A percentile compares a stretch with the other conserved stretches of the same genome.
Evolutionary conservation across 64 coral and sea anemone species (phyloP).

Genomic region (Acropora tenuis): DNA sequence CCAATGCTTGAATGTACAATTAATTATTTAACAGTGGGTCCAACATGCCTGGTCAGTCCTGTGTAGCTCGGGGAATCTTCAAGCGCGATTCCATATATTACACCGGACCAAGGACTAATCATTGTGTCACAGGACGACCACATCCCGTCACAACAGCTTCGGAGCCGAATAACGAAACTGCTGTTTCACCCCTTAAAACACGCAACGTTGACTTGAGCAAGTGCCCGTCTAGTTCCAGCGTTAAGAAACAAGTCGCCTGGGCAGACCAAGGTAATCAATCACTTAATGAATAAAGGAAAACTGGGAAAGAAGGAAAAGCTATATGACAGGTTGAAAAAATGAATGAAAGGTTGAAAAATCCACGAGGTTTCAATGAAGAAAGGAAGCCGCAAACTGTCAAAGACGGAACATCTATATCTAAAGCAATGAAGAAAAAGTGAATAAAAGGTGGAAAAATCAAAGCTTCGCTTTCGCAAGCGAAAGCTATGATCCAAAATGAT

Average conservation of each 20-base stretch:
- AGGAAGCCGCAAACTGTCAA: no score
- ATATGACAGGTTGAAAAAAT: no score
- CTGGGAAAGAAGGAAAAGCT: neutral
- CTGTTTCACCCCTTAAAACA: neutral
- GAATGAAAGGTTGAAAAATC: no score
- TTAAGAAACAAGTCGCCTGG: constrained; percentile 75
- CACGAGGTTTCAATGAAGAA: no score
- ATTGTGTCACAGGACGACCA: neutral
- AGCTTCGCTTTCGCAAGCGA: no score
- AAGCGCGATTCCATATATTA: constrained; percentile 71
- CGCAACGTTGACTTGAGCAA: constrained; percentile 1
- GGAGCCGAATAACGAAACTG: neutral
- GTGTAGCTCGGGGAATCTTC: neutral
- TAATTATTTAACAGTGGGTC: neutral
- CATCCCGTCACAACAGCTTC: neutral
- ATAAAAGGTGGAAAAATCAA: no score
- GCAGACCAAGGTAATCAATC: constrained; percentile 50
- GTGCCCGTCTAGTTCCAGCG: neutral
- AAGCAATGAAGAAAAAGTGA: no score
- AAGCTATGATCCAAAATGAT: no score
- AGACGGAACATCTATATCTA: no score
- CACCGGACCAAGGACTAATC: constrained; percentile 11
- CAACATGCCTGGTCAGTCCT: neutral
- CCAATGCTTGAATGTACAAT: no score
- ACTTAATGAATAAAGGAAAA: neutral